Evolutionary conservation across 2,797 vertebrate genomes (phyloP).

Genomic region (Odontamblyopus lacepedii): DNA sequence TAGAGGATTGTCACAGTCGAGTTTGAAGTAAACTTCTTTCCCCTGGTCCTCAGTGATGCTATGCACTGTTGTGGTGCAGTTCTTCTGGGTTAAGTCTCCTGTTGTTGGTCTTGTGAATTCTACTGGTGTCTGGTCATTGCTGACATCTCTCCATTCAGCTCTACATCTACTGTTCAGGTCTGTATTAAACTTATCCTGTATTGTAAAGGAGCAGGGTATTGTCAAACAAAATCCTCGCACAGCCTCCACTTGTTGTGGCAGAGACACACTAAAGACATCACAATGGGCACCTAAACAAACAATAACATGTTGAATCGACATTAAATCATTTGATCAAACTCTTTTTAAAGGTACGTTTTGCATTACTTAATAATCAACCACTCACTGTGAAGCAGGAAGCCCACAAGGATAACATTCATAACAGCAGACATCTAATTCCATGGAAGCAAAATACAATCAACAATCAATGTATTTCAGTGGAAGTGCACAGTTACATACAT

Average conservation of each 20-base stretch:
- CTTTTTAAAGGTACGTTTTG: not conserved
- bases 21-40: constrained; percentile 13
- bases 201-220: constrained; percentile 46
- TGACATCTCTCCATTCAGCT: not conserved
- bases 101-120: not conserved
- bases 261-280: fast-evolving
- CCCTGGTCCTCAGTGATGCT: not conserved
- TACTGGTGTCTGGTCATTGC: not conserved
- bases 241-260: constrained; percentile 17
- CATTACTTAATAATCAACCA: not conserved
- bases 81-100: not conserved
- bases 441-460: constrained; percentile 1
- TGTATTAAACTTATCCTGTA: fast-evolving
- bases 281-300: constrained; percentile 27
- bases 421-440: constrained; percentile 19
- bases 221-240: constrained; percentile 46
- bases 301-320: not conserved
- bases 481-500: too few relatives aligned
- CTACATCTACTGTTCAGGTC: not conserved
- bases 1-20: fast-evolving
- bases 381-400: constrained; percentile 33
- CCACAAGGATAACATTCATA: constrained; percentile 14
- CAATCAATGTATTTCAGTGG: too few relatives aligned
- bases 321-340: not conserved
- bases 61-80: constrained; percentile 18